Conservation (phyloP, 2,113 vertebrate species). For the Pygoscelis antarcticus region DNA sequence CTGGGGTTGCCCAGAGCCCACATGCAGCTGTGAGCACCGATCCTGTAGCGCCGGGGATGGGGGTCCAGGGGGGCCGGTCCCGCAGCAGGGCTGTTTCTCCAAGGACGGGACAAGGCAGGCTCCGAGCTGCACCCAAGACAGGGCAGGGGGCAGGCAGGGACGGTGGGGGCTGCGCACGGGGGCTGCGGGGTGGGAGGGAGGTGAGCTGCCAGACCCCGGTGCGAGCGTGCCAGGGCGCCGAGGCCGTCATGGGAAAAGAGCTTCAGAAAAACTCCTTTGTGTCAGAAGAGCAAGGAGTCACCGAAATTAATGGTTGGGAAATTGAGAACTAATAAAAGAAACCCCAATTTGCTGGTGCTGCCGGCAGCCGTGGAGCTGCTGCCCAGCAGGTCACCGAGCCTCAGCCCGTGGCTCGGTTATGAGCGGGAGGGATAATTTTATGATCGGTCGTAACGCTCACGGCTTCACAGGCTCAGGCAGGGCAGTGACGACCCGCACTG, state of each 20-base stretch:
- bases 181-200: not conserved
- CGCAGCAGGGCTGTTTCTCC: not conserved
- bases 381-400: not conserved
- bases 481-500: not conserved
- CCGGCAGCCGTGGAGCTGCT: not conserved
- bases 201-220: fast-evolving
- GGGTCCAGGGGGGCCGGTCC: fast-evolving
- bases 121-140: not conserved
- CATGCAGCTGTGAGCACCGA: fast-evolving
- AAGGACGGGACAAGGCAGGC: not conserved
- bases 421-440: not conserved
- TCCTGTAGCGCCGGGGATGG: fast-evolving
- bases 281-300: not conserved
- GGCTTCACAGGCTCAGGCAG: not conserved
- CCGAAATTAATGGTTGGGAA: constrained; percentile 27
- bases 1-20: not conserved
- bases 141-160: not conserved
- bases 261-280: not conserved
- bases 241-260: not conserved
- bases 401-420: fast-evolving
- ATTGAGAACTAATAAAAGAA: constrained; percentile 24
- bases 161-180: not conserved
- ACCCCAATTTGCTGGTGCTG: not conserved
- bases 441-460: fast-evolving
- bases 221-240: fast-evolving